Evolutionary conservation across 2,888 invertebrate species (phyloP).

Genomic region (Lumbricus terrestris): DNA sequence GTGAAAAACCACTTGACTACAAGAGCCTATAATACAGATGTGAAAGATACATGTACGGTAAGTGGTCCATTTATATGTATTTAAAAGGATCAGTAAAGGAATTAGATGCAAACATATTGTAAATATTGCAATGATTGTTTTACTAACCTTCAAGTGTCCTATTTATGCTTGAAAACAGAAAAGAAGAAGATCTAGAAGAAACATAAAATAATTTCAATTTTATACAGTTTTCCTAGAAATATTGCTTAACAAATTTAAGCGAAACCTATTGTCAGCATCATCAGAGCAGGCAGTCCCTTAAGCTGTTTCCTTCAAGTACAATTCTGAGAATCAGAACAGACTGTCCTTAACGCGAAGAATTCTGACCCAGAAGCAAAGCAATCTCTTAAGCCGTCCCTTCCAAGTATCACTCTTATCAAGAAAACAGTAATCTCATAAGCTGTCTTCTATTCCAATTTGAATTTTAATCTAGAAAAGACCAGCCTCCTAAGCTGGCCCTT

Average conservation of each 20-base stretch:
- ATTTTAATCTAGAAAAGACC: no score
- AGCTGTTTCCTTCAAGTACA: no score
- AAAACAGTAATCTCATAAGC: no score
- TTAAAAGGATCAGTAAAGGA: background rate
- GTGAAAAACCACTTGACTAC: background rate
- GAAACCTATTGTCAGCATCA: no score
- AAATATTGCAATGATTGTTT: background rate
- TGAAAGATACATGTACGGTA: no score
- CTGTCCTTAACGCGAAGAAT: background rate
- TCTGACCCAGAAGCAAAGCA: background rate
- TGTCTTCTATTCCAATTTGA: no score
- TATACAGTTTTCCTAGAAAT: background rate
- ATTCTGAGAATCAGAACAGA: no score
- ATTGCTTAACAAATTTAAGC: background rate
- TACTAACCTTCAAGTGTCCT: slow-evolving; percentile 3
- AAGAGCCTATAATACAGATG: background rate
- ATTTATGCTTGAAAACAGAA: background rate
- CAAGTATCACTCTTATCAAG: no score
- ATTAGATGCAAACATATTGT: background rate
- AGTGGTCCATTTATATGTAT: background rate
- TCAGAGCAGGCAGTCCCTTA: background rate
- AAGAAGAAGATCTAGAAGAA: no score
- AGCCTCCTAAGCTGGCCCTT: no score
- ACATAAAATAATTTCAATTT: background rate
- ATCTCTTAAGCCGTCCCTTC: no score